A percentile compares a stretch with the other conserved stretches of the same genome.
phyloP scores from a whole-genome alignment of 2,113 vertebrate species.

The Dunckerocampus dactyliophorus region DNA sequence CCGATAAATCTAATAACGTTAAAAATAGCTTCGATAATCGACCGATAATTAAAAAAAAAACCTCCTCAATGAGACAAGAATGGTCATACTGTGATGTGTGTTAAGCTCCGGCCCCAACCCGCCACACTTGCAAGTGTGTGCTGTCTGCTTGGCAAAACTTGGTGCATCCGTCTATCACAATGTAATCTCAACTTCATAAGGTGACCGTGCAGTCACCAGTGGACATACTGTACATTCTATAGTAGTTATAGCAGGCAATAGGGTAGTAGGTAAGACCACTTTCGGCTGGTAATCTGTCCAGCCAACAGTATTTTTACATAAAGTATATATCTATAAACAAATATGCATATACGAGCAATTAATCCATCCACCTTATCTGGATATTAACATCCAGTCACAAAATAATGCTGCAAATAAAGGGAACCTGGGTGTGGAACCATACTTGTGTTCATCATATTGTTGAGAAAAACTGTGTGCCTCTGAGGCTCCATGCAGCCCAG shows the following conservation, averaged over 20 bases:
- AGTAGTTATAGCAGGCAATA: neutral
- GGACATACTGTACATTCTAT: neutral
- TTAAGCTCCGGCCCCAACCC: too few relatives aligned
- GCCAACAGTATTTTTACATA: too few relatives aligned
- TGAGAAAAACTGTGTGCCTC: neutral
- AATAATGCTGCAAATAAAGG: neutral
- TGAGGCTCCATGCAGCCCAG: neutral
- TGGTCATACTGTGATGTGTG: too few relatives aligned
- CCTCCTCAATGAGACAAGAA: too few relatives aligned
- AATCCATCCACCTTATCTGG: conserved; percentile 2
- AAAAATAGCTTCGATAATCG: too few relatives aligned
- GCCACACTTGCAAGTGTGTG: too few relatives aligned
- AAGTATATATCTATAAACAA: neutral
- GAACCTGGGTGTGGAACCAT: neutral
- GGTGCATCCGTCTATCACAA: neutral
- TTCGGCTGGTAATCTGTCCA: neutral
- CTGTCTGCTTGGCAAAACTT: too few relatives aligned
- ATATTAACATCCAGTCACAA: neutral
- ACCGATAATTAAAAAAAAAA: too few relatives aligned
- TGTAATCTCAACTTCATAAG: neutral
- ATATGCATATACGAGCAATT: conserved; percentile 2
- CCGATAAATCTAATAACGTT: too few relatives aligned
- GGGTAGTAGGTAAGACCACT: neutral
- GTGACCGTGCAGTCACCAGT: neutral
- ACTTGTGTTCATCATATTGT: neutral